phyloP scores from a whole-genome alignment of 2,888 invertebrate species.

The Nematopogon swammerdamellus region DNA sequence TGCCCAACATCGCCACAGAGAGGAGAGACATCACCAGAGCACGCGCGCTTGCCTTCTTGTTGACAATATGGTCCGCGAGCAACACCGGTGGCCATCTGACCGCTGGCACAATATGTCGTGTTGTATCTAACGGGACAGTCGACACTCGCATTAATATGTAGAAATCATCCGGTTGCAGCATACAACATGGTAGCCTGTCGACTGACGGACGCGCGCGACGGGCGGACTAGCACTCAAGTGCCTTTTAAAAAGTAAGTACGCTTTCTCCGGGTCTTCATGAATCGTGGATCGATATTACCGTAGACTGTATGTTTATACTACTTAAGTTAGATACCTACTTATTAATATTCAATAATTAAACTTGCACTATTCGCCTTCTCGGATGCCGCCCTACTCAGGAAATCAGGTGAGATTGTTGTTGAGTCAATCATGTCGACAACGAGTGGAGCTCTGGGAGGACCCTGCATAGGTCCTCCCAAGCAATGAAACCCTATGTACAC shows the following conservation, averaged over 20 bases:
- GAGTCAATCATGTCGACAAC: too few species aligned
- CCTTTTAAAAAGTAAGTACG: slow-evolving; percentile 96
- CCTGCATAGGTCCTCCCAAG: too few species aligned
- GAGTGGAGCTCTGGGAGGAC: too few species aligned
- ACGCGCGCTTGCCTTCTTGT: slow-evolving; percentile 23
- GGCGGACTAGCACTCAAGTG: slow-evolving; percentile 92
- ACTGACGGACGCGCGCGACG: slow-evolving; percentile 90
- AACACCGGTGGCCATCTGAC: slow-evolving; percentile 11
- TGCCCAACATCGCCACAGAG: too few species aligned
- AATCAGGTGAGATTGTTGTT: slow-evolving; percentile 39
- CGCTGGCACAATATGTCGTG: slow-evolving; percentile 8
- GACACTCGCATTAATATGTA: slow-evolving; percentile 50
- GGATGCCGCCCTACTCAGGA: slow-evolving; percentile 28
- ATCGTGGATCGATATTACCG: too few species aligned
- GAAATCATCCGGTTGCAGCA: slow-evolving; percentile 82
- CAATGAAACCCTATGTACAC: too few species aligned
- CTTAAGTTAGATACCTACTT: too few species aligned
- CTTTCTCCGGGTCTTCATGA: too few species aligned
- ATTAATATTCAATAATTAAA: too few species aligned
- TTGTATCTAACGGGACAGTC: slow-evolving; percentile 6
- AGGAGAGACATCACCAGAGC: slow-evolving; percentile 18
- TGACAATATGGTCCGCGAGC: slow-evolving; percentile 51
- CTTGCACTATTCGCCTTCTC: slow-evolving; percentile 9
- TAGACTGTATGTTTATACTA: background rate
- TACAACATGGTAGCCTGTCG: slow-evolving; percentile 98